A percentile compares a stretch with the other conserved stretches of the same genome.
These are phyloP conservation scores for Xylocopa sonorina DNA, from an alignment of 1,140 invertebrate genomes.

Conservation along the genomic window DNA sequence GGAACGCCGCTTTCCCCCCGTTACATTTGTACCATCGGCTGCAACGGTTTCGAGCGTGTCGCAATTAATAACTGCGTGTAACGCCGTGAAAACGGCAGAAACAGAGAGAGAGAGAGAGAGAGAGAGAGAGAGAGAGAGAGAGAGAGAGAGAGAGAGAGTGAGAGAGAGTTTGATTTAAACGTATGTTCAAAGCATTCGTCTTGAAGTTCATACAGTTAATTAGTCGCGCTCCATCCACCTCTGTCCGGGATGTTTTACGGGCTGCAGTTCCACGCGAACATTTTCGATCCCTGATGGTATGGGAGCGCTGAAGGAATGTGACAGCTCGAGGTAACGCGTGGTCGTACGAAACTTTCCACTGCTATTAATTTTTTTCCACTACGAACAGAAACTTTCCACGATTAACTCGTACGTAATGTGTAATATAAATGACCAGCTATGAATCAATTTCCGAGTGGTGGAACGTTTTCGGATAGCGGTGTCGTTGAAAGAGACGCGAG, in stretches of 20 bases:
- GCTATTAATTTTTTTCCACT: too few species aligned
- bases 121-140: too few species aligned
- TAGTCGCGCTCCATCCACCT: background rate
- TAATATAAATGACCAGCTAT: too few species aligned
- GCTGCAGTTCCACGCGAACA: background rate
- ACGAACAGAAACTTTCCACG: too few species aligned
- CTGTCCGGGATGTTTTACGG: background rate
- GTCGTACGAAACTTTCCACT: too few species aligned
- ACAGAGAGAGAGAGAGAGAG: too few species aligned
- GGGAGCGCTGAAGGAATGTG: background rate
- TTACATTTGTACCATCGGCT: background rate
- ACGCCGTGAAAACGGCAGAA: background rate
- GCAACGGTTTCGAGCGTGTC: background rate
- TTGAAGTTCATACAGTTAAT: background rate
- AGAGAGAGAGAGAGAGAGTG: too few species aligned
- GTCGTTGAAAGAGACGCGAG: too few species aligned
- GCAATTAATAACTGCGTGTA: slow-evolving; percentile 7
- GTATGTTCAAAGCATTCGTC: background rate
- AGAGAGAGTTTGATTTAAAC: slow-evolving; percentile 3
- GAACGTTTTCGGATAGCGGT: too few species aligned
- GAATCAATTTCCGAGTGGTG: too few species aligned
- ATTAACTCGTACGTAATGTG: too few species aligned
- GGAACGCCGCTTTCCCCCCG: background rate
- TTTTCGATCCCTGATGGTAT: background rate
- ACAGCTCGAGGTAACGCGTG: too few species aligned